These are phyloP conservation scores for Drosophila mercatorum DNA, from an alignment of 2,888 invertebrate species.

Conservation along the genomic window DNA sequence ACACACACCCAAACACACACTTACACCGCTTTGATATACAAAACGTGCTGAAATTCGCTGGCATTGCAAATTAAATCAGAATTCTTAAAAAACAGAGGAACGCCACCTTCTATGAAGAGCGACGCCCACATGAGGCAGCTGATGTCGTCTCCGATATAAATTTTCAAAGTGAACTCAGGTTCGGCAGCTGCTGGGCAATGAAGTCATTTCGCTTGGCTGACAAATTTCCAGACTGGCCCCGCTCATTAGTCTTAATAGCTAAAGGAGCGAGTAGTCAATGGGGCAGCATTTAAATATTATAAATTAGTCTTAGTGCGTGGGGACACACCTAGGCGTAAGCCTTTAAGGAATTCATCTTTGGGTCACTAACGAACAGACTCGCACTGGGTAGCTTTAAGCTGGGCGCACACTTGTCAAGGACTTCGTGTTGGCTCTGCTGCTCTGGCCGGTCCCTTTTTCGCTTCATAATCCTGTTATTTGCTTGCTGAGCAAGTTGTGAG, in stretches of 20 bases:
- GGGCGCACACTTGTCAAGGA: slow-evolving; percentile 67
- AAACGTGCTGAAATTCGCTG: slow-evolving; percentile 75
- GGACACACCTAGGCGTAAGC: slow-evolving; percentile 55
- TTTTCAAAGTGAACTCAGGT: slow-evolving; percentile 8
- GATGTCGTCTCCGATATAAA: slow-evolving; percentile 20
- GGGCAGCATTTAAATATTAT: slow-evolving; percentile 67
- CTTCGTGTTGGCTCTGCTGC: slow-evolving; percentile 6
- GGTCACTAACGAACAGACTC: slow-evolving; percentile 28
- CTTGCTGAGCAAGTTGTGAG: slow-evolving; percentile 56
- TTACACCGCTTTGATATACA: slow-evolving; percentile 49
- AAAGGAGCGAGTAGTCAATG: slow-evolving; percentile 56
- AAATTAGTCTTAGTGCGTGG: slow-evolving; percentile 50
- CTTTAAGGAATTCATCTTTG: slow-evolving; percentile 64
- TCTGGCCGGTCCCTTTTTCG: slow-evolving; percentile 35
- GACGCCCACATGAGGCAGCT: slow-evolving; percentile 62
- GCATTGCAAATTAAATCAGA: slow-evolving; percentile 57
- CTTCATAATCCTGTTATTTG: slow-evolving; percentile 71
- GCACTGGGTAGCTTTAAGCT: slow-evolving; percentile 20
- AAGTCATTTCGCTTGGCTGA: slow-evolving; percentile 52
- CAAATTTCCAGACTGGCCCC: slow-evolving; percentile 68
- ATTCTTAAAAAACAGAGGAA: slow-evolving; percentile 6
- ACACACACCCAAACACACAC: slow-evolving; percentile 23
- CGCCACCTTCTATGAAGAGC: slow-evolving; percentile 45
- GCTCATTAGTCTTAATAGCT: slow-evolving; percentile 78
- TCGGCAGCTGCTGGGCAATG: slow-evolving; percentile 55